A percentile compares a stretch with the other conserved stretches of the same genome.
Conservation (phyloP, 2,888 invertebrate species). For the Diarsia dahlii region DNA sequence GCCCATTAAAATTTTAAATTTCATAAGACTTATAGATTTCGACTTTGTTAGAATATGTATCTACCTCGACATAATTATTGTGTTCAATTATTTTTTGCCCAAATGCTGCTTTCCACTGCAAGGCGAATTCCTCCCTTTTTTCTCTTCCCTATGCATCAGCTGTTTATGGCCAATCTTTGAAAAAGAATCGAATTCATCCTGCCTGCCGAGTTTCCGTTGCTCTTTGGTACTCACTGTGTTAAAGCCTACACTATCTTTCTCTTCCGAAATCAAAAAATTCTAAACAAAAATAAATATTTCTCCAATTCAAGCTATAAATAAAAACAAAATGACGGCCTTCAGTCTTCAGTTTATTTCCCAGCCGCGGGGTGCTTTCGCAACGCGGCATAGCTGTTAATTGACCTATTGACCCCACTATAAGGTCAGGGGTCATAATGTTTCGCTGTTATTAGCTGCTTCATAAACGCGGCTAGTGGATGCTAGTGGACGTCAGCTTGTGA, state of each 20-base stretch:
- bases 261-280: no score
- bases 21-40: not conserved
- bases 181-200: no score
- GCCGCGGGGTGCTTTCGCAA: constrained; percentile 36
- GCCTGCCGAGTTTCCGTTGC: no score
- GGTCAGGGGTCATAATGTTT: constrained; percentile 47
- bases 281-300: not conserved
- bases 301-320: not conserved
- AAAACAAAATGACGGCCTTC: not conserved
- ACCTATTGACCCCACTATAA: constrained; percentile 55
- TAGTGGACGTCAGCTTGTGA: not conserved
- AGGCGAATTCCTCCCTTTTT: no score
- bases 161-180: no score
- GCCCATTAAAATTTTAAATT: not conserved
- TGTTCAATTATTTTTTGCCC: not conserved
- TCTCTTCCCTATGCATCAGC: no score
- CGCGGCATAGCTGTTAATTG: constrained; percentile 56
- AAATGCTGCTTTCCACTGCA: not conserved
- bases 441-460: constrained; percentile 47
- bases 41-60: not conserved
- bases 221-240: no score
- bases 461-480: constrained; percentile 6
- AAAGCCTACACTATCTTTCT: no score
- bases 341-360: constrained; percentile 30
- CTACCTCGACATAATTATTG: not conserved